Base-by-base conservation (phyloP, 1,140 invertebrate species). In the Nomia melanderi region DNA sequence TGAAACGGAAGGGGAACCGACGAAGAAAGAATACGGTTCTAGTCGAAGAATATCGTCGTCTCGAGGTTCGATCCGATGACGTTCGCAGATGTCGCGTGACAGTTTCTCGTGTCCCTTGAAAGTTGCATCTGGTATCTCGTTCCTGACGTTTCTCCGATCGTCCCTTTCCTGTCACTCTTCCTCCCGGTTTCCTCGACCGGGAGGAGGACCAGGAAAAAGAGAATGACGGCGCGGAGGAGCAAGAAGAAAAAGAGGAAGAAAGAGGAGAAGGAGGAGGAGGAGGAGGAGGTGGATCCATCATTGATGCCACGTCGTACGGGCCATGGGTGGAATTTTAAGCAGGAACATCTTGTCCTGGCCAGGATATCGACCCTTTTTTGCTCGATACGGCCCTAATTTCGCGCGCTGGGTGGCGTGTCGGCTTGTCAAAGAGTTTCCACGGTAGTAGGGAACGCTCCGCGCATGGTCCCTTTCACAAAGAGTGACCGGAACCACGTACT, bases 401-500 rank as follows among this genome's bases (percentile, higher is more conserved):
- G 85, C 89, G 86, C 88, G 84, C 72, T 90, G 89, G 86, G 90
- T 89, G 88, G 89, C 85, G 81, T 84, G 86, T 88, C 87, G 87
- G 85, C 85, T 81, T 82, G 81, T 90, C 88, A 90, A 87, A 89
- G 83, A 47, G 36, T 72, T 72, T 54, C 65, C 66, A 53, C 70
- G 53, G 47, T 69, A 64, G 64, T 66, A 27, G 65, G 44, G 31
- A 75, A 74, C 50, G 54, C 27, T 50, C 59, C 33, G 29, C 66
- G 57, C 41, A 31, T 54, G 62, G 62, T 62, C 12, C 73, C 73
- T 76, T 69, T 69, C 53, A 66, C 53, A 73, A 81, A 50, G 47
- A 67, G 50, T 53, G 69, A 73, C 44, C 81, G 76, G 62, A 64
- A 78, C 59, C 39, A 41, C 12, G 12, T 41, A 14, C 17, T 1